These are phyloP conservation scores for Autographa gamma DNA, from an alignment of 2,888 invertebrate species.

Conservation along the genomic window DNA sequence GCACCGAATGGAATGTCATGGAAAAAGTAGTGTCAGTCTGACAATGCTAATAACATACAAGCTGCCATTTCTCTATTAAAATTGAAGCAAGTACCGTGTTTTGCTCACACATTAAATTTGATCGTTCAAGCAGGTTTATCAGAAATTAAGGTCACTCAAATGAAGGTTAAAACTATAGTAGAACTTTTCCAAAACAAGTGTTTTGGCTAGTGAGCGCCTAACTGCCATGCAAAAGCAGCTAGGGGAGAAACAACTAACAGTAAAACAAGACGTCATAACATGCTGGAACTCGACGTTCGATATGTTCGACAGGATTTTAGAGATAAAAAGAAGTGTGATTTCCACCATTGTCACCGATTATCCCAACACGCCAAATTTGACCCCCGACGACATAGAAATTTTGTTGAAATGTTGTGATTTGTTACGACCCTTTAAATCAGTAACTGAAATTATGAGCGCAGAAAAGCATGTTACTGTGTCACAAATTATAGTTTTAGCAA, in stretches of 20 bases:
- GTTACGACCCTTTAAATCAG: slow-evolving; percentile 12
- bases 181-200: slow-evolving; percentile 20
- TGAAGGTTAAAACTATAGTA: too few species aligned
- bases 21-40: too few species aligned
- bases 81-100: too few species aligned
- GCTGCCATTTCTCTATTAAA: too few species aligned
- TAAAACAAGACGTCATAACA: slow-evolving; percentile 31
- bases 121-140: too few species aligned
- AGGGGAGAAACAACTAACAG: slow-evolving; percentile 12
- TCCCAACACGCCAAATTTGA: slow-evolving; percentile 18
- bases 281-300: slow-evolving; percentile 32
- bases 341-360: slow-evolving; percentile 30
- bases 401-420: slow-evolving; percentile 5
- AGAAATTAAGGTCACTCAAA: too few species aligned
- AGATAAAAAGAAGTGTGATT: slow-evolving; percentile 22
- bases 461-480: slow-evolving; percentile 19
- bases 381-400: slow-evolving; percentile 11
- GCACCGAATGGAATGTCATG: too few species aligned
- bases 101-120: too few species aligned
- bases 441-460: slow-evolving; percentile 16
- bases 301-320: slow-evolving; percentile 20
- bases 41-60: too few species aligned
- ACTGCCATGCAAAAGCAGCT: slow-evolving; percentile 24
- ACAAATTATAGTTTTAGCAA: slow-evolving; percentile 9
- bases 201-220: slow-evolving; percentile 22